These are phyloP conservation scores for Henricia sp. DNA, from an alignment of 53 echinoderm and acorn worm genomes.

Conservation along the genomic window DNA sequence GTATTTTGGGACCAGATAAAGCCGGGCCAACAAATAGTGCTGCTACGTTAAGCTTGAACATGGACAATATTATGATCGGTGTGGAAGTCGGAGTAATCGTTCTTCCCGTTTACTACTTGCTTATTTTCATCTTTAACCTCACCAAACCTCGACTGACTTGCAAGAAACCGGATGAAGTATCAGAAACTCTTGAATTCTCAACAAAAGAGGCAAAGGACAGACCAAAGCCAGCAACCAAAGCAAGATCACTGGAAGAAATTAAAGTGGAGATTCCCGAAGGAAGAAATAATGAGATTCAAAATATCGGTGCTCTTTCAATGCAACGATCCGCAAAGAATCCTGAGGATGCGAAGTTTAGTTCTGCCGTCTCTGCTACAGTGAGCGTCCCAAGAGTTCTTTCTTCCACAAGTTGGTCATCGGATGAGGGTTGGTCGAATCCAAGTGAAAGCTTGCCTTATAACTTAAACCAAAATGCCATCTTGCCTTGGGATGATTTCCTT, in stretches of 20 bases:
- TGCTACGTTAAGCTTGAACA: conserved; percentile 25
- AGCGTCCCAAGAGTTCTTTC: conserved; percentile 19
- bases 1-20: not conserved
- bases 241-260: conserved; percentile 51
- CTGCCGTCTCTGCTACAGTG: conserved; percentile 9
- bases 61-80: conserved; percentile 58
- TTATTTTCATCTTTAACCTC: conserved; percentile 25
- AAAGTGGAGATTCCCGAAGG: conserved; percentile 49
- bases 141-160: conserved; percentile 16
- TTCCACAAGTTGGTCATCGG: conserved; percentile 9
- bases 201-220: not conserved
- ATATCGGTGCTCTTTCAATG: conserved; percentile 16
- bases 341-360: not conserved
- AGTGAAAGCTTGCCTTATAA: conserved; percentile 8
- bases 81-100: conserved; percentile 44
- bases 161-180: not conserved
- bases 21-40: not conserved
- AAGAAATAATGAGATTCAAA: not conserved
- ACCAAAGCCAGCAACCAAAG: conserved; percentile 1
- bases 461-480: conserved; percentile 50
- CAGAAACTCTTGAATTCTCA: conserved; percentile 1
- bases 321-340: not conserved
- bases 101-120: conserved; percentile 53
- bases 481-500: conserved; percentile 20
- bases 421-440: conserved; percentile 25